These are phyloP conservation scores for Corythornis madagascariensis DNA, from an alignment of 2,113 vertebrate species.

Conservation along the genomic window DNA sequence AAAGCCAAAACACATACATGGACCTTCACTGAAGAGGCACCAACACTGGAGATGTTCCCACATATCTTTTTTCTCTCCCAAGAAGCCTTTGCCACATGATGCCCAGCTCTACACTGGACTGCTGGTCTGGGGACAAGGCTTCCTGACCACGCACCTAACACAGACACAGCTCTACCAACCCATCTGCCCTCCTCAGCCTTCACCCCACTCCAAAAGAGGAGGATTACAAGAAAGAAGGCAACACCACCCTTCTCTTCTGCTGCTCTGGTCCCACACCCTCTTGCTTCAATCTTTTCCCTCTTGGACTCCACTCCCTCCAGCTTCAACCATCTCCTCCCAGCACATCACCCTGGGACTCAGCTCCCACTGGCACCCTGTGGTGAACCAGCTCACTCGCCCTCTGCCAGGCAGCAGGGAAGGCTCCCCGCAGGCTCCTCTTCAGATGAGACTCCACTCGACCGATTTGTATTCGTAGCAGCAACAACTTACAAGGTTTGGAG, in stretches of 20 bases:
- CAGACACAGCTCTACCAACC: neutral
- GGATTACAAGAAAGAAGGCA: neutral
- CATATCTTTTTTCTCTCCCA: neutral
- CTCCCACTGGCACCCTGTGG: fast-evolving
- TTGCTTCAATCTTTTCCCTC: neutral
- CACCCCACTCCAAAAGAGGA: fast-evolving
- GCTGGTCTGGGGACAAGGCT: neutral
- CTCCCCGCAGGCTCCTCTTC: neutral
- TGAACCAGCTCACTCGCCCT: neutral
- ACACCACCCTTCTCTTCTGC: fast-evolving
- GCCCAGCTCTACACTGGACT: neutral
- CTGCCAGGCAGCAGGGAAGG: neutral
- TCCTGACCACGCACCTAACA: neutral
- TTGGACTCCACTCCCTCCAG: neutral
- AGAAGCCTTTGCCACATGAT: fast-evolving
- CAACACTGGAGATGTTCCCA: neutral
- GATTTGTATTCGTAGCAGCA: neutral
- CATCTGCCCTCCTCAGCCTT: neutral
- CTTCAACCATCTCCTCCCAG: neutral
- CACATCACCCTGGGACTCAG: neutral
- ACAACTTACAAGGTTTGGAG: constrained; percentile 31
- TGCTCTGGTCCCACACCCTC: neutral
- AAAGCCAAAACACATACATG: neutral
- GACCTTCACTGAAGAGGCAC: neutral
- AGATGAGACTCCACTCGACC: constrained; percentile 19